Evolutionary conservation across 2,888 invertebrate genomes (phyloP).

Genomic region (Lepidochitona cinerea): DNA sequence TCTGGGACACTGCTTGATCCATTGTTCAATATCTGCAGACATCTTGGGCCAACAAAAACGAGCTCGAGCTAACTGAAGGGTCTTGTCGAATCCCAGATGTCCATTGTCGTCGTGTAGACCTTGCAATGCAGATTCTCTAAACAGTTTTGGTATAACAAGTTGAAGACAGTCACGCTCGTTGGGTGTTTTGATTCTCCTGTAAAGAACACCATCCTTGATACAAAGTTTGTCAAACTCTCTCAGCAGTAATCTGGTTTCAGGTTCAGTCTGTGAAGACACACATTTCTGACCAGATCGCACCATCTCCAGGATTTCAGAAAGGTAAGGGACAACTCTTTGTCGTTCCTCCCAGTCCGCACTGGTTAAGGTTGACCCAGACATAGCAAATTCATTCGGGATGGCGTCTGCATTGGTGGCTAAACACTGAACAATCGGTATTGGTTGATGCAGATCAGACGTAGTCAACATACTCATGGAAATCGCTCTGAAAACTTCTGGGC

Average conservation of each 20-base stretch:
- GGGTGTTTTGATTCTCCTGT: neutral
- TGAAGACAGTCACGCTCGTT: neutral
- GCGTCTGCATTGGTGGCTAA: neutral
- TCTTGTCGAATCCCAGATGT: neutral
- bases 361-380: neutral
- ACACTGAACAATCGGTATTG: neutral
- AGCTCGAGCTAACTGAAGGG: neutral
- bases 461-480: neutral
- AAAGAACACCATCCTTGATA: neutral
- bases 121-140: neutral
- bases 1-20: slow-evolving; percentile 4
- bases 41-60: neutral
- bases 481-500: neutral
- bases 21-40: neutral
- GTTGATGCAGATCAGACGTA: neutral
- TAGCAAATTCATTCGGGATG: neutral
- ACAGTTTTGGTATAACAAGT: neutral
- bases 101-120: neutral
- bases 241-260: neutral
- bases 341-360: neutral
- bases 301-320: neutral
- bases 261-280: neutral
- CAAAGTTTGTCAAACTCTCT: neutral
- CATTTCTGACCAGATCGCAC: neutral
- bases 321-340: neutral